Evolutionary conservation across 37 sponge, comb jelly and placozoan genomes (phyloP).

Genomic region (Chondrosia reniformis): DNA sequence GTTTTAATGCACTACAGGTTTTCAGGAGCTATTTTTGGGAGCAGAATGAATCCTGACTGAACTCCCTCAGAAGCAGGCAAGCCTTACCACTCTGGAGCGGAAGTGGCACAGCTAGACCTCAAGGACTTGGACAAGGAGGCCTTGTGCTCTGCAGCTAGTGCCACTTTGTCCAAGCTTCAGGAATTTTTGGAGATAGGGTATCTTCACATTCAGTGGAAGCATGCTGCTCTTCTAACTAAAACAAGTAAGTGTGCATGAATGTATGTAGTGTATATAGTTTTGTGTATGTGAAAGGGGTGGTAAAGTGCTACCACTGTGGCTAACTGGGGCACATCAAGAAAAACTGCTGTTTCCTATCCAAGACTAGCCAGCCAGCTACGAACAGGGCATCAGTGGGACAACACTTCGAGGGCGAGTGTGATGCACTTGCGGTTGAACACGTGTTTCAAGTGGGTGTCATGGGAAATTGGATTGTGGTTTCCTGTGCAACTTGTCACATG

Average conservation of each 20-base stretch:
- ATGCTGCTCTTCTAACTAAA: conserved; percentile 14
- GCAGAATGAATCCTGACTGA: background rate
- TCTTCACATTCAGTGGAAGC: background rate
- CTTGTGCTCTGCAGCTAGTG: conserved; percentile 19
- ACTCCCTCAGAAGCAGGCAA: background rate
- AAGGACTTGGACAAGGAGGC: conserved; percentile 7
- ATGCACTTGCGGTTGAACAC: no score
- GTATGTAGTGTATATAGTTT: no score
- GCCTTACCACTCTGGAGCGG: background rate
- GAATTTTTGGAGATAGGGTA: background rate
- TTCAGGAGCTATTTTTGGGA: conserved; percentile 9
- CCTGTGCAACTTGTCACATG: no score
- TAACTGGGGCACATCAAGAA: no score
- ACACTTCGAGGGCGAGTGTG: no score
- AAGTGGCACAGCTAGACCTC: conserved; percentile 10
- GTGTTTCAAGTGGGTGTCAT: no score
- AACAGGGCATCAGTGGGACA: no score
- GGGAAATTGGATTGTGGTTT: no score
- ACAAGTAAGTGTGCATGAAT: conserved; percentile 4
- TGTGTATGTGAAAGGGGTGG: no score
- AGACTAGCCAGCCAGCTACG: no score
- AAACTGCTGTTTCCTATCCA: no score
- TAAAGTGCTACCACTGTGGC: no score
- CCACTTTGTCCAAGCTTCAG: conserved; percentile 7
- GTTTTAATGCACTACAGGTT: conserved; percentile 2